phyloP scores from a whole-genome alignment of 1,140 invertebrate genomes.

The Caenorhabditis inopinata region DNA sequence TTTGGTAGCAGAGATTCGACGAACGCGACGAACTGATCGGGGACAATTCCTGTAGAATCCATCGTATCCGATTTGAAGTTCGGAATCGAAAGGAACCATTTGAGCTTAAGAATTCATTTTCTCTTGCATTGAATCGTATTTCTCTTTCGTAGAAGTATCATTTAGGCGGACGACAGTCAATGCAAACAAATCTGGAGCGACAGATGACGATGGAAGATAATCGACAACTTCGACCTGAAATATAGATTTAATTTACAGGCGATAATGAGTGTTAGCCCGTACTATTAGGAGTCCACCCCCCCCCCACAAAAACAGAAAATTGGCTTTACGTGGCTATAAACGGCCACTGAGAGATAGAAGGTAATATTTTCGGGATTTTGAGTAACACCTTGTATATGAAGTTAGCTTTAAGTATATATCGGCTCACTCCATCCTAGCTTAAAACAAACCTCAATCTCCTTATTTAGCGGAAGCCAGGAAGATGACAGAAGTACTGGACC shows the following conservation, averaged over 20 bases:
- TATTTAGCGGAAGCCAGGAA: constrained; percentile 7
- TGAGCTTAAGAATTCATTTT: neutral
- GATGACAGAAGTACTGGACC: neutral
- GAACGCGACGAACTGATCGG: neutral
- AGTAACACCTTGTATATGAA: no score
- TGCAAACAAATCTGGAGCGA: neutral
- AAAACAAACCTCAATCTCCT: neutral
- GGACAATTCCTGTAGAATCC: neutral
- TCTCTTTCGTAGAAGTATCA: neutral
- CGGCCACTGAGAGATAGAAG: no score
- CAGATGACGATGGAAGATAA: constrained; percentile 6
- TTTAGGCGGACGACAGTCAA: neutral
- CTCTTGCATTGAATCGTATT: neutral
- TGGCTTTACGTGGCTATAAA: no score
- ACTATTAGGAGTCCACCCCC: no score
- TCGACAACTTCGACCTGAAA: constrained; percentile 5
- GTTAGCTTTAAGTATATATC: no score
- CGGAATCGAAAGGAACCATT: neutral
- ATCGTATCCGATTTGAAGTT: neutral
- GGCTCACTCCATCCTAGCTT: no score
- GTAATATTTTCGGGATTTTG: no score
- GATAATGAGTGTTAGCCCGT: no score
- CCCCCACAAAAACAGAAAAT: no score
- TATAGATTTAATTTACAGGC: no score
- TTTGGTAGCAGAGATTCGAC: neutral